phyloP scores from a whole-genome alignment of 2,888 invertebrate genomes.

The Meganola albula region DNA sequence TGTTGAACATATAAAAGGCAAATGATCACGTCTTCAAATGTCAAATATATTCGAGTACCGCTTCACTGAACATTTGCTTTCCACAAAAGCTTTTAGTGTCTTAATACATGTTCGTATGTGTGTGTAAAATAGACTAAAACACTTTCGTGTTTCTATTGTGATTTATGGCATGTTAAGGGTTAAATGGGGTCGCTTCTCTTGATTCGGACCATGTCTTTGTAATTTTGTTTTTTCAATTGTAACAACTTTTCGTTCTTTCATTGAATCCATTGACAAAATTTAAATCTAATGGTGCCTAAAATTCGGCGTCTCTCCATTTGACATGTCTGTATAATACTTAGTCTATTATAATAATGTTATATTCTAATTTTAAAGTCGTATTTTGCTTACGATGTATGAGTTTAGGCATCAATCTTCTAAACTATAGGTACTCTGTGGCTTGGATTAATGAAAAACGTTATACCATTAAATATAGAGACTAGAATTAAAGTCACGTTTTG shows the following conservation, averaged over 20 bases:
- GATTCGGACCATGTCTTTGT: too few species aligned
- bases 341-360: too few species aligned
- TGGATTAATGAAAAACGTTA: too few species aligned
- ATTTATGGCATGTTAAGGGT: constrained; percentile 18
- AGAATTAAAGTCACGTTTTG: too few species aligned
- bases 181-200: too few species aligned
- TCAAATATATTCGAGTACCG: constrained; percentile 34
- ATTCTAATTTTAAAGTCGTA: too few species aligned
- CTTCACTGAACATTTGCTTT: constrained; percentile 28
- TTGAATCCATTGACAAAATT: neutral
- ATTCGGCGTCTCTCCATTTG: too few species aligned
- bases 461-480: too few species aligned
- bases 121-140: constrained; percentile 13
- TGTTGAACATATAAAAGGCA: constrained; percentile 26
- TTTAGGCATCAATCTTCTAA: too few species aligned
- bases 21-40: constrained; percentile 30
- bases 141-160: constrained; percentile 11
- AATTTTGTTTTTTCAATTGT: neutral
- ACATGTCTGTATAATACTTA: too few species aligned
- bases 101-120: constrained; percentile 15
- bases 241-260: neutral
- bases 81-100: constrained; percentile 36
- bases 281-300: neutral
- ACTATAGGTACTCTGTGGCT: too few species aligned
- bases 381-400: too few species aligned